A percentile compares a stretch with the other conserved stretches of the same genome.
Evolutionary conservation across 2,888 invertebrate species (phyloP).

Genomic region (Lithodes maja): DNA sequence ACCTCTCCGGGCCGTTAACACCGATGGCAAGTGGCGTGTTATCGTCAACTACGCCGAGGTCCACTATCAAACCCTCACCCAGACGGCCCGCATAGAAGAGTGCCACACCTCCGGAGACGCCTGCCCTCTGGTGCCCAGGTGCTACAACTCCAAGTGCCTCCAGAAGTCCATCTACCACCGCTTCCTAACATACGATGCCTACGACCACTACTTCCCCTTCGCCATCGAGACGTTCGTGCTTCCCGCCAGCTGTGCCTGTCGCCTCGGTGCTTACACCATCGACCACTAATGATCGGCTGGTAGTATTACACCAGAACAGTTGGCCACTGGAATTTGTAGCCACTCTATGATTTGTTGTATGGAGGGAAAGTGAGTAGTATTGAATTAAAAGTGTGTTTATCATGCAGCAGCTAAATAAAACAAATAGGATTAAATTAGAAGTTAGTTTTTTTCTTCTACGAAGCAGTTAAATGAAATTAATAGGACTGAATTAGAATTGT

Average conservation of each 20-base stretch:
- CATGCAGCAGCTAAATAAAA: too few relatives aligned
- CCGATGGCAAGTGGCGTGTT: slow-evolving; percentile 71
- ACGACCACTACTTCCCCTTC: slow-evolving; percentile 72
- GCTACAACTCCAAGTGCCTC: slow-evolving; percentile 72
- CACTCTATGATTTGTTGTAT: too few relatives aligned
- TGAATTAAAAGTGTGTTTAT: too few relatives aligned
- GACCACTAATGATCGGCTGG: slow-evolving; percentile 13
- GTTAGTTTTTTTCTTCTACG: too few relatives aligned
- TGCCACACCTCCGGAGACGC: slow-evolving; percentile 68
- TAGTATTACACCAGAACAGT: too few relatives aligned
- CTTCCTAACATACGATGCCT: slow-evolving; percentile 72
- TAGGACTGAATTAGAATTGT: too few relatives aligned
- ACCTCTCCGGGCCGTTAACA: slow-evolving; percentile 71
- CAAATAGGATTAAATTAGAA: too few relatives aligned
- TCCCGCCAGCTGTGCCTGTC: slow-evolving; percentile 72
- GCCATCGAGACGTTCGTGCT: slow-evolving; percentile 72
- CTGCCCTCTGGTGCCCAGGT: slow-evolving; percentile 72
- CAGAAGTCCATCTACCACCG: slow-evolving; percentile 72
- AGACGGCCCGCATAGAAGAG: slow-evolving; percentile 71
- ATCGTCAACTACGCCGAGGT: slow-evolving; percentile 72
- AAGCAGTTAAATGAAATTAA: too few relatives aligned
- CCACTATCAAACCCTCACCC: slow-evolving; percentile 71
- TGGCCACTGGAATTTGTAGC: too few relatives aligned
- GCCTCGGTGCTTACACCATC: slow-evolving; percentile 50
- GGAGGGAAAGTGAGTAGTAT: too few relatives aligned